phyloP scores from a whole-genome alignment of 2,888 invertebrate genomes.

The Lasius platythorax region DNA sequence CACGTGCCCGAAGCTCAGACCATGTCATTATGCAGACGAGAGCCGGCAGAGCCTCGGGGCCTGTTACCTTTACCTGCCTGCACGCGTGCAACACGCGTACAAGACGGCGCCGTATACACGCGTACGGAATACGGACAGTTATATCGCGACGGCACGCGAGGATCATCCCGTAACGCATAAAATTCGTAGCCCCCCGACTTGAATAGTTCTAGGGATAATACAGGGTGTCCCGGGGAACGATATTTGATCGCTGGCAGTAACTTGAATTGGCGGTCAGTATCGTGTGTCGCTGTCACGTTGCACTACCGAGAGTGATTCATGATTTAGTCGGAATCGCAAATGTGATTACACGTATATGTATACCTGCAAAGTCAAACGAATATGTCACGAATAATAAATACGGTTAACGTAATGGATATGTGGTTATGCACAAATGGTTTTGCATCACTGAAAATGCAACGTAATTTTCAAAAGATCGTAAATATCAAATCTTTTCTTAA shows the following conservation, averaged over 20 bases:
- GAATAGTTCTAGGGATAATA: constrained; percentile 1
- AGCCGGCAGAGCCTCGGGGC: constrained; percentile 76
- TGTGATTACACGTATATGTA: constrained; percentile 31
- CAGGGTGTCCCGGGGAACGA: not conserved
- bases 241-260: constrained; percentile 44
- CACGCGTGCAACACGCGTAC: constrained; percentile 65
- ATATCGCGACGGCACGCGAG: constrained; percentile 54
- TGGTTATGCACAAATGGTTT: not conserved
- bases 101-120: constrained; percentile 60
- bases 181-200: constrained; percentile 25
- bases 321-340: constrained; percentile 63
- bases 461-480: not conserved
- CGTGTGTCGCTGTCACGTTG: constrained; percentile 63
- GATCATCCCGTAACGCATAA: constrained; percentile 32
- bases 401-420: constrained; percentile 12
- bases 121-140: constrained; percentile 48
- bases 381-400: constrained; percentile 55
- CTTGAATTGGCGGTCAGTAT: constrained; percentile 63
- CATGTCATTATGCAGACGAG: constrained; percentile 82
- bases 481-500: not conserved
- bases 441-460: not conserved
- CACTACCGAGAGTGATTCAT: constrained; percentile 65
- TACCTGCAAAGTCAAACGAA: constrained; percentile 39
- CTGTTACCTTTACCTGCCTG: constrained; percentile 73
- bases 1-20: constrained; percentile 82